Base-by-base conservation (phyloP, 30 jellyfish, hydroid and myxozoan species). In the Turritopsis rubra region DNA sequence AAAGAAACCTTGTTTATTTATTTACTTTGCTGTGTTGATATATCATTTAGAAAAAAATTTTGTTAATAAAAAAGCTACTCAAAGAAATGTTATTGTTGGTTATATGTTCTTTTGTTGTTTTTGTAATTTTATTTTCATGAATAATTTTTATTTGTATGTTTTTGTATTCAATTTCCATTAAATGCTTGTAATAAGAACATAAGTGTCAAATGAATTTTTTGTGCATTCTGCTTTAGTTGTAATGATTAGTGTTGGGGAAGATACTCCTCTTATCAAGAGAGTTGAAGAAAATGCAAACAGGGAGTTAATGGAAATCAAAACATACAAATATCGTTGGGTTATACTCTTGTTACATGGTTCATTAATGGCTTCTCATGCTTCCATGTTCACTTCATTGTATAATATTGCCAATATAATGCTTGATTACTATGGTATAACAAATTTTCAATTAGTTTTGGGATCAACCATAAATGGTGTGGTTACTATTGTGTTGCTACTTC, bases 361-460 rank as follows among this genome's bases (percentile, higher is more conserved):
- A 8, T n/a, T 27, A 68, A 7, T 68, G 0, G 77, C 77, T 7
- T 68, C 21, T 68, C 28, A 23, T 68, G 21, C 31, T 22, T n/a
- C 28, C 77, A 68, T 68, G 30, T n/a, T 27, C 9, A n/a, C 17
- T 9, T 68, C 31, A 23, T 68, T 68, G 30, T 68, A 68, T 27
- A 68, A 68, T 22, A 68, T 68, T 8, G 30, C 77, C 9, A 27
- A 68, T 22, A n/a, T 68, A 27, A 27, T 68, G 8, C 30, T 23
- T 68, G 77, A 68, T 7, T 68, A 68, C 21, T 68, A 68, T 19
- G 21, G 77, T 68, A 68, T 68, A 68, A n/a, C 77, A 68, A 22
- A 9, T n/a, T 68, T 22, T n/a, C 30, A 23, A n/a, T 19, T 68
- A 19, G 28, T 68, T 7, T 27, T 68, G 28, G 77, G 23, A 9